phyloP scores from a whole-genome alignment of 1,140 invertebrate genomes.

The Gonioctena quinquepunctata region DNA sequence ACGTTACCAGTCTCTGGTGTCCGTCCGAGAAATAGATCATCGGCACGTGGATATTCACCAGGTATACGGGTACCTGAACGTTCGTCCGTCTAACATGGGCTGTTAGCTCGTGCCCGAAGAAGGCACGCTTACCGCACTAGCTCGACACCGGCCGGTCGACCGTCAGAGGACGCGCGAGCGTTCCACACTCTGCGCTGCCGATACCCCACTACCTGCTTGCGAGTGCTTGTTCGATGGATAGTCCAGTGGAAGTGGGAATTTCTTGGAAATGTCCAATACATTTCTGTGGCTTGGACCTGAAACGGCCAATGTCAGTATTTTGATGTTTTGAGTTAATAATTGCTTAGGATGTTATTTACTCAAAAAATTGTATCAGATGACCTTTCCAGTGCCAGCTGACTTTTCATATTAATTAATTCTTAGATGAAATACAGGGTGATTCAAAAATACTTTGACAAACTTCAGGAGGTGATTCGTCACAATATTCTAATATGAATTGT shows the following conservation, averaged over 20 bases:
- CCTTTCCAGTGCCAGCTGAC: too few species aligned
- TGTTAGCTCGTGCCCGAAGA: conserved; percentile 29
- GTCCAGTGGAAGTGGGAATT: not conserved
- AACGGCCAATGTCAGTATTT: too few species aligned
- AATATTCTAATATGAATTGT: too few species aligned
- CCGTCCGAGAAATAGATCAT: not conserved
- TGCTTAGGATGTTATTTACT: too few species aligned
- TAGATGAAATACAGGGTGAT: too few species aligned
- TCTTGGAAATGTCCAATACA: too few species aligned
- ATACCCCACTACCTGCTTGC: not conserved
- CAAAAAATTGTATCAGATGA: too few species aligned
- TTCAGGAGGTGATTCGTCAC: too few species aligned
- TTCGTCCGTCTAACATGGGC: conserved; percentile 15
- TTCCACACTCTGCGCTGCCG: conserved; percentile 11
- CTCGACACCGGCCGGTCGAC: conserved; percentile 14
- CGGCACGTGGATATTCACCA: conserved; percentile 23
- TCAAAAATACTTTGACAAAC: too few species aligned
- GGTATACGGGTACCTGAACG: conserved; percentile 23
- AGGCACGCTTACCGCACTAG: conserved; percentile 21
- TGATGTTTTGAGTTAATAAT: too few species aligned
- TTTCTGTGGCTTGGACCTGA: too few species aligned
- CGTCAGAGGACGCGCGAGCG: not conserved
- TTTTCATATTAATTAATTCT: too few species aligned
- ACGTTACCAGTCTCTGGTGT: not conserved
- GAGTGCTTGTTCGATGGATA: not conserved